Percentiles rank a stretch among this genome's conserved stretches.
phyloP scores from a whole-genome alignment of 2,113 vertebrate genomes.

The Mandrillus leucophaeus region DNA sequence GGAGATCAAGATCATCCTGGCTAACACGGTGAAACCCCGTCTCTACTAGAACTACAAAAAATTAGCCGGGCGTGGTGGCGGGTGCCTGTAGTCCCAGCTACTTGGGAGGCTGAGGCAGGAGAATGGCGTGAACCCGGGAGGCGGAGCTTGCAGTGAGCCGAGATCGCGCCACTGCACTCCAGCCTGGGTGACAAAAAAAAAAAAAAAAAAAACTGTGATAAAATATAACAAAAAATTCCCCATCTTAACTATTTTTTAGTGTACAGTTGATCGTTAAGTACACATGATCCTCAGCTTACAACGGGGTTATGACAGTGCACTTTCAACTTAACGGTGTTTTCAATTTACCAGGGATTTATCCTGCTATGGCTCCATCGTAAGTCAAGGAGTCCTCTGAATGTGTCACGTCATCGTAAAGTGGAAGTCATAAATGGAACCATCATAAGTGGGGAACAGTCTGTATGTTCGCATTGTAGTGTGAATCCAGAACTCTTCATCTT shows the following conservation, averaged over 20 bases:
- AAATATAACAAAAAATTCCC: background rate
- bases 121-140: too few species aligned
- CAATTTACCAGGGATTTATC: background rate
- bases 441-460: background rate
- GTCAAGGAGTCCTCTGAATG: background rate
- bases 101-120: too few species aligned
- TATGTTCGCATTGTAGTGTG: background rate
- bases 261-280: background rate
- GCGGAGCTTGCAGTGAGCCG: fast-evolving
- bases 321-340: background rate
- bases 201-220: background rate
- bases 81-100: too few species aligned
- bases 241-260: background rate
- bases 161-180: too few species aligned
- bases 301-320: background rate
- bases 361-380: background rate
- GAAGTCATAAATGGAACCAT: background rate
- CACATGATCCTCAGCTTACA: background rate
- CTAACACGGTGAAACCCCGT: too few species aligned
- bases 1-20: too few species aligned
- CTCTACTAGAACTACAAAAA: too few species aligned
- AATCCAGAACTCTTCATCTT: background rate
- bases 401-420: background rate
- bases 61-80: too few species aligned
- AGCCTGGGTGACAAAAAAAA: background rate